Evolutionary conservation across 2,888 invertebrate genomes (phyloP), one percentile per base, ranked within the genome.

Genomic region (Lepidocyrtoides sp.): DNA sequence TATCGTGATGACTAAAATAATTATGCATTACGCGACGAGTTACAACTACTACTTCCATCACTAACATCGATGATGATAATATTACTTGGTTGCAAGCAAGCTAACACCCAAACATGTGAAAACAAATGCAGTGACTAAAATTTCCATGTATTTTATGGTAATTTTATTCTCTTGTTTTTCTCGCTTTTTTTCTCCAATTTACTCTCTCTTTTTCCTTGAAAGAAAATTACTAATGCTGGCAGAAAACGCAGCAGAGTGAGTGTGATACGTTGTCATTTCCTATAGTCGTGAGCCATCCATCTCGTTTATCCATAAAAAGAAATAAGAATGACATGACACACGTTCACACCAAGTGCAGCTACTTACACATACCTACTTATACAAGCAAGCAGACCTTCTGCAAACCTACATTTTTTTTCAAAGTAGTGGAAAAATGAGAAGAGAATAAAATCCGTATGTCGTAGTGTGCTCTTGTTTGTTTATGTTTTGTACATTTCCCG

Each of bases 131-230:
- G 12, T 26, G 20, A 57, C 54, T 83, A 44, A 75, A 66, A 81
- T 51, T 66, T 26, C 51, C 51, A 54, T 26, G 32, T 32, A 75
- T 75, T 77, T 90, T 77, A 87, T 87, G 81, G 83, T 92, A 90
- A 92, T 92, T 92, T 91, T 89, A 91, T 91, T 91, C 89, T 23
- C 75, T 86, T 88, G 48, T 84, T 48, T 88, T 89, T 41, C 54
- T 77, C 69, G n/a, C 14, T 66, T 81, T 60, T 79, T 69, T 26
- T 48, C 83, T 48, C 26, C 36, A 36, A 63, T 66, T 41, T 12
- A 10, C 8, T 72, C 44, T 20, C 23, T 44, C 72, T 44, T n/a
- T 4, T 14, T 63, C 26, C 12, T 14, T 14, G 0, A 41, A 23
- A 44, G 20, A 44, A 44, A 44, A 36, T 36, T 69, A 17, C 41